phyloP scores from a whole-genome alignment of 1,140 invertebrate species.

The Drosophila tropicalis region DNA sequence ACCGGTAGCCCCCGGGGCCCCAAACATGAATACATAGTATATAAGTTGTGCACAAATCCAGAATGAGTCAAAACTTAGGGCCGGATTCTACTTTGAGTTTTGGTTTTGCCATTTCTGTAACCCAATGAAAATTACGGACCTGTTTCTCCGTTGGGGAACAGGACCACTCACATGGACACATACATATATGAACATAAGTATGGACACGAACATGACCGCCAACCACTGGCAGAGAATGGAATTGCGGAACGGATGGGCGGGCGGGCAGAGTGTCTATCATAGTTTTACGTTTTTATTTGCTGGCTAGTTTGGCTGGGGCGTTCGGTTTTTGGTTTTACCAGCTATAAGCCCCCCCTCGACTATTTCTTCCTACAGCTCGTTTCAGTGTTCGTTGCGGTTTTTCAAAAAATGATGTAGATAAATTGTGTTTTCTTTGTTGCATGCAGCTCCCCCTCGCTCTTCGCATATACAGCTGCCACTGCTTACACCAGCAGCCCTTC shows the following conservation, averaged over 20 bases:
- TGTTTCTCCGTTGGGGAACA: too few species aligned
- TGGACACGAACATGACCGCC: constrained; percentile 5
- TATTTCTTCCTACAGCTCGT: constrained; percentile 15
- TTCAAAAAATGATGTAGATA: constrained; percentile 66
- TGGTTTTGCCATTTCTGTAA: too few species aligned
- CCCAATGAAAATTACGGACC: too few species aligned
- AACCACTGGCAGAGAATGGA: neutral
- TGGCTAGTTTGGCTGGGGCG: constrained; percentile 20
- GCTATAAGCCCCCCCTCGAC: neutral
- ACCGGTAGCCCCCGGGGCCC: constrained; percentile 17
- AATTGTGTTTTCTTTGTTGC: constrained; percentile 51
- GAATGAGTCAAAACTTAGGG: too few species aligned
- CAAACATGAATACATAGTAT: neutral
- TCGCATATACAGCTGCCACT: too few species aligned
- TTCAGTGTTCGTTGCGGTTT: constrained; percentile 14
- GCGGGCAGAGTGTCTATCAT: neutral
- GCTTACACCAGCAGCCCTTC: neutral
- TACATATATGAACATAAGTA: constrained; percentile 26
- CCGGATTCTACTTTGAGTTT: too few species aligned
- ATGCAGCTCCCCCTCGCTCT: neutral
- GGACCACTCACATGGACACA: too few species aligned
- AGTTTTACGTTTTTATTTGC: constrained; percentile 45
- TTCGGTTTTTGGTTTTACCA: constrained; percentile 9
- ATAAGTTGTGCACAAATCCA: too few species aligned
- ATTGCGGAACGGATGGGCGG: neutral